Evolutionary conservation across 2,113 vertebrate species (phyloP).

Genomic region (Pedionomus torquatus): DNA sequence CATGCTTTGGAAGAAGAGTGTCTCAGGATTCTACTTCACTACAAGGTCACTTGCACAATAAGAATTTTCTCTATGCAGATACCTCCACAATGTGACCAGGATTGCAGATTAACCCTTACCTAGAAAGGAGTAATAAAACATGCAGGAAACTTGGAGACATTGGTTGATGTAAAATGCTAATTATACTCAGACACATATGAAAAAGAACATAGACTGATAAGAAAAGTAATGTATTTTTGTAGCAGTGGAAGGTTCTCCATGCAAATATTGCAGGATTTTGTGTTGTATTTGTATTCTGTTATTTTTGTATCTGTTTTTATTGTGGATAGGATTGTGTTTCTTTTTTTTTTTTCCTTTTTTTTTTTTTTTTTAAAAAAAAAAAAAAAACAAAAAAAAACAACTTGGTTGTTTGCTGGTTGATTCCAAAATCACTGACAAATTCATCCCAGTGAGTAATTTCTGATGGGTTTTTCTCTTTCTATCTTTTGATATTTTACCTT

Average conservation of each 20-base stretch:
- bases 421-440: background rate
- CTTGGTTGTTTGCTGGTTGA: background rate
- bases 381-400: background rate
- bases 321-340: background rate
- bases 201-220: background rate
- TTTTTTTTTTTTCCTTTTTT: background rate
- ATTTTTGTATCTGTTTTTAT: background rate
- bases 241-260: background rate
- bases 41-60: background rate
- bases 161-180: background rate
- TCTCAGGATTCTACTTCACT: background rate
- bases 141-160: background rate
- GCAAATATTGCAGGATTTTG: background rate
- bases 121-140: background rate
- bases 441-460: background rate
- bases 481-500: background rate
- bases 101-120: background rate
- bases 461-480: background rate
- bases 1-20: background rate
- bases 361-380: no score
- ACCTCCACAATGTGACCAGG: background rate
- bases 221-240: background rate
- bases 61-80: background rate
- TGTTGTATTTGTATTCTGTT: background rate
- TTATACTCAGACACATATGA: background rate